Conservation (phyloP, 2,797 vertebrate genomes). For the Scomberomorus guttatus region DNA sequence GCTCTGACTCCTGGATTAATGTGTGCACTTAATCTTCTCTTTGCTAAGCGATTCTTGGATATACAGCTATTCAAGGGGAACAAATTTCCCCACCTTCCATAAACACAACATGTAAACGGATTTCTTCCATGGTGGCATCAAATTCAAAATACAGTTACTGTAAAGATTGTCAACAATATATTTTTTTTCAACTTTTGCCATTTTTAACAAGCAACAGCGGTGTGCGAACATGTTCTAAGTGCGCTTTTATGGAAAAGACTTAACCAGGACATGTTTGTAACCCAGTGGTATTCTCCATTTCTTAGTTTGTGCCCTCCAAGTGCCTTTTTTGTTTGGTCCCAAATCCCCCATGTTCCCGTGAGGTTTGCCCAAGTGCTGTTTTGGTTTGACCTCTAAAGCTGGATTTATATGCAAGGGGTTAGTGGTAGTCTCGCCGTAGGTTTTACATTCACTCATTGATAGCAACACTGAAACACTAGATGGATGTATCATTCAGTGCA, state of each 20-base stretch:
- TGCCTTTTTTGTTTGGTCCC: constrained; percentile 2
- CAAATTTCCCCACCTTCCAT: constrained; percentile 60
- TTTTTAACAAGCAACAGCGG: not conserved
- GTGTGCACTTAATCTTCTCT: constrained; percentile 86
- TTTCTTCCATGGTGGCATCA: constrained; percentile 33
- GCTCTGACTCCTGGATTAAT: constrained; percentile 86
- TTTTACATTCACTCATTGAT: not conserved
- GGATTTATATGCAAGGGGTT: not conserved
- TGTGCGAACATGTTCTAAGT: not conserved
- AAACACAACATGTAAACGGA: constrained; percentile 56
- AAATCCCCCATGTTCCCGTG: not conserved
- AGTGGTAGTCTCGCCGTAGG: not conserved
- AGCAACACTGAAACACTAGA: not conserved
- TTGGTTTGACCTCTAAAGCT: not conserved
- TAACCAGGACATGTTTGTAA: not conserved
- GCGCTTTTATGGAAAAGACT: not conserved
- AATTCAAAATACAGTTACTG: constrained; percentile 6
- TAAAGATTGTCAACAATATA: not conserved
- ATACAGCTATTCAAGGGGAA: constrained; percentile 71
- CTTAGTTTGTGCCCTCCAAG: not conserved
- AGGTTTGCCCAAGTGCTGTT: not conserved
- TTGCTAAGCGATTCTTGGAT: constrained; percentile 82
- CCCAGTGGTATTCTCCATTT: not conserved
- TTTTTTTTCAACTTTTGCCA: not conserved
- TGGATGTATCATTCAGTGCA: not conserved